These are phyloP conservation scores for Phyllotis vaccarum DNA, from an alignment of 2,797 vertebrate genomes.

Conservation along the genomic window DNA sequence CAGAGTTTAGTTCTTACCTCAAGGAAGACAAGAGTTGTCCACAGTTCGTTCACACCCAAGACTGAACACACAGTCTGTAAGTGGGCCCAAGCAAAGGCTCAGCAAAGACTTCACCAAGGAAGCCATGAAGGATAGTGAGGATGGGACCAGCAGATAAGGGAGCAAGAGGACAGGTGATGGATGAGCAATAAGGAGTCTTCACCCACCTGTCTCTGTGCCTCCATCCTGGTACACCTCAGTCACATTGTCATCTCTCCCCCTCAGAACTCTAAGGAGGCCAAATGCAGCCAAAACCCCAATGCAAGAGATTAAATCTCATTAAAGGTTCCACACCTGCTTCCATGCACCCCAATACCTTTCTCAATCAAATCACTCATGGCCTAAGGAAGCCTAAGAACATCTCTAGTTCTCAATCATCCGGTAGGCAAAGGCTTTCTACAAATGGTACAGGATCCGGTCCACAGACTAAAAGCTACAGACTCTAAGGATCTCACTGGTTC, in stretches of 20 bases:
- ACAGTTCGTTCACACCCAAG: conserved; percentile 26
- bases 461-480: conserved; percentile 7
- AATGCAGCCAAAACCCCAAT: conserved; percentile 63
- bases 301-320: conserved; percentile 46
- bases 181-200: neutral
- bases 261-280: conserved; percentile 35
- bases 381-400: conserved; percentile 26
- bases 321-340: neutral
- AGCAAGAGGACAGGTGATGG: conserved; percentile 15
- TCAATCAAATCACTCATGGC: neutral
- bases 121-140: neutral
- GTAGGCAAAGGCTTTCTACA: conserved; percentile 5
- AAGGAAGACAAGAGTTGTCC: conserved; percentile 19
- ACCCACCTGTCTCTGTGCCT: neutral
- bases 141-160: neutral
- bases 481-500: neutral
- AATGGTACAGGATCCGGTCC: neutral
- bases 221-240: conserved; percentile 50
- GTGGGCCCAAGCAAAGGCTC: neutral
- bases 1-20: conserved; percentile 29
- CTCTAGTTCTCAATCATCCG: conserved; percentile 27
- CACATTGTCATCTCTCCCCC: conserved; percentile 6
- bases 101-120: neutral
- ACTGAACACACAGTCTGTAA: neutral
- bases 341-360: neutral